Percentiles rank a stretch among this genome's conserved stretches.
phyloP scores from a whole-genome alignment of 1,140 invertebrate species.

The Oncopodura yosiiana region DNA sequence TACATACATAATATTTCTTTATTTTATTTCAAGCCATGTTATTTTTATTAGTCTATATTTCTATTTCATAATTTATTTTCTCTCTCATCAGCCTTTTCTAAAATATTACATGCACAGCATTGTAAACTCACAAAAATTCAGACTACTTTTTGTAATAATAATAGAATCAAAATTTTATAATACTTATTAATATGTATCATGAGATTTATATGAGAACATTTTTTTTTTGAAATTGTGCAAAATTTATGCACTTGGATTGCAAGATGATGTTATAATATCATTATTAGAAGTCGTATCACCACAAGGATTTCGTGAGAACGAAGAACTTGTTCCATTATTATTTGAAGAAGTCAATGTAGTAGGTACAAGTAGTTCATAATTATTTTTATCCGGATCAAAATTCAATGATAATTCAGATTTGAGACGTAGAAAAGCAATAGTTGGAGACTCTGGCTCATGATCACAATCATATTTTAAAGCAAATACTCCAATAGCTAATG shows the following conservation, averaged over 20 bases:
- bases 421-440: slow-evolving; percentile 28
- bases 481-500: slow-evolving; percentile 17
- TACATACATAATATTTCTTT: too few relatives aligned
- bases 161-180: too few relatives aligned
- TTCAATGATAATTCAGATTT: slow-evolving; percentile 27
- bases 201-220: background rate
- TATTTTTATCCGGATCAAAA: slow-evolving; percentile 24
- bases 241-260: background rate
- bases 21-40: too few relatives aligned
- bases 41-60: too few relatives aligned
- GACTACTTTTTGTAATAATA: too few relatives aligned
- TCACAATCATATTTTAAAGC: slow-evolving; percentile 32
- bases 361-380: slow-evolving; percentile 25
- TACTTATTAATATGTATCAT: too few relatives aligned
- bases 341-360: background rate
- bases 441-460: slow-evolving; percentile 30
- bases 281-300: background rate
- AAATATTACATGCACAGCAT: too few relatives aligned
- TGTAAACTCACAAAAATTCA: too few relatives aligned
- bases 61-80: too few relatives aligned
- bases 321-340: background rate
- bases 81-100: too few relatives aligned
- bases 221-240: background rate
- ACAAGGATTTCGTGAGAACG: background rate
- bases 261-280: background rate